Evolutionary conservation across 2,797 vertebrate genomes (phyloP).

Genomic region (Menidia menidia): DNA sequence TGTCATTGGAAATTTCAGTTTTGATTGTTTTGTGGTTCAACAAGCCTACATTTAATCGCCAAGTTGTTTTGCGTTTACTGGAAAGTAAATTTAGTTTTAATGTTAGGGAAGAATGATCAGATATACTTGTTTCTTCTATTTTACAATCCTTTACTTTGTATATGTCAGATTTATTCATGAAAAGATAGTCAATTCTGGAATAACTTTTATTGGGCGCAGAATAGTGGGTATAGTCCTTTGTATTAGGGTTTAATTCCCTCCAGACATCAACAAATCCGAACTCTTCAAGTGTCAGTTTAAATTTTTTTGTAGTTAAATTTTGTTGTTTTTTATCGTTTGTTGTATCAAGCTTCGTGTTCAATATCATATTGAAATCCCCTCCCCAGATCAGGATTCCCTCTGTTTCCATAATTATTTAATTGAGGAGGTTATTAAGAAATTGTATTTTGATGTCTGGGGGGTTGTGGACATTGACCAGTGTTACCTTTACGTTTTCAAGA

Average conservation of each 20-base stretch:
- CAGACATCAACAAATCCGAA: background rate
- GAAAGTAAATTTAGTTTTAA: background rate
- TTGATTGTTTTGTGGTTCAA: background rate
- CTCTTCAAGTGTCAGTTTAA: background rate
- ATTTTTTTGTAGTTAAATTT: background rate
- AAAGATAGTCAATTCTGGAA: background rate
- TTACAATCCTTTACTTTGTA: background rate
- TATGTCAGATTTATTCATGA: constrained; percentile 5
- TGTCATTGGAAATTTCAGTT: too few relatives aligned
- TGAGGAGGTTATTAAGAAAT: too few relatives aligned
- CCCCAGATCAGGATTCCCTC: constrained; percentile 9
- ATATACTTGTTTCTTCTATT: constrained; percentile 3
- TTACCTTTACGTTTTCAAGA: too few relatives aligned
- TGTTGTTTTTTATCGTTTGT: too few relatives aligned
- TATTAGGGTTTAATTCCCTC: background rate
- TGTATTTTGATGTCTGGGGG: too few relatives aligned
- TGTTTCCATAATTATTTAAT: constrained; percentile 1
- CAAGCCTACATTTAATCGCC: background rate
- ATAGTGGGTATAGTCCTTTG: background rate
- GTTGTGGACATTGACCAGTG: too few relatives aligned
- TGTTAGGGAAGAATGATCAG: background rate
- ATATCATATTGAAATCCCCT: constrained; percentile 9
- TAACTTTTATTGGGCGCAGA: background rate
- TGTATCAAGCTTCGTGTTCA: constrained; percentile 4
- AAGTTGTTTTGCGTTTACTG: constrained; percentile 13